These are phyloP conservation scores for Trichechus manatus DNA, from an alignment of 2,113 vertebrate species.

Conservation along the genomic window DNA sequence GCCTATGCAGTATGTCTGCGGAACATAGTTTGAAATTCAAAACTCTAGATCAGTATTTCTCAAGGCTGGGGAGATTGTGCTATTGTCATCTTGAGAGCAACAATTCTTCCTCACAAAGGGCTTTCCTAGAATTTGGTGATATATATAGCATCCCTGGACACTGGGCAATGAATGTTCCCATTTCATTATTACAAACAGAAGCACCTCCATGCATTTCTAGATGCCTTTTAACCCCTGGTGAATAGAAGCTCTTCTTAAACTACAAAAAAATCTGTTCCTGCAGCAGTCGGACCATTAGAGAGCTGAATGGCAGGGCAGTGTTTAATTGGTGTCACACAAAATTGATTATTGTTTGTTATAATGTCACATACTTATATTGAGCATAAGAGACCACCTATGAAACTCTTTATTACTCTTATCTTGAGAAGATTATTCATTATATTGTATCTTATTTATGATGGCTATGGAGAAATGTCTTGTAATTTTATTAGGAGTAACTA, in stretches of 20 bases:
- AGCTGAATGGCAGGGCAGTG: not conserved
- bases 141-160: not conserved
- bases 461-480: not conserved
- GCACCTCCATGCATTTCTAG: not conserved
- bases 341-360: slow-evolving; percentile 16
- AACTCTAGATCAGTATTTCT: not conserved
- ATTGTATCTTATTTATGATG: not conserved
- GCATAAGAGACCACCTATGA: not conserved
- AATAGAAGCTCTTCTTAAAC: not conserved
- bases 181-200: not conserved
- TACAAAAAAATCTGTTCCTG: not conserved
- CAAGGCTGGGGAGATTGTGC: not conserved
- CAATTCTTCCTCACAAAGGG: not conserved
- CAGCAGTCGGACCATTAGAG: not conserved
- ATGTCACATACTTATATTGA: slow-evolving; percentile 3
- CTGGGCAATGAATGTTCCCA: not conserved
- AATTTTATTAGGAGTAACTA: slow-evolving; percentile 32
- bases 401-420: not conserved
- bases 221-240: not conserved
- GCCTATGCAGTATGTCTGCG: not conserved
- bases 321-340: not conserved
- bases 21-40: not conserved
- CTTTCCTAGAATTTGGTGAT: not conserved
- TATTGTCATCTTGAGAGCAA: not conserved
- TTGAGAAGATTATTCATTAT: slow-evolving; percentile 17